Conservation (phyloP, 2,797 vertebrate species). For the Lemur catta region DNA sequence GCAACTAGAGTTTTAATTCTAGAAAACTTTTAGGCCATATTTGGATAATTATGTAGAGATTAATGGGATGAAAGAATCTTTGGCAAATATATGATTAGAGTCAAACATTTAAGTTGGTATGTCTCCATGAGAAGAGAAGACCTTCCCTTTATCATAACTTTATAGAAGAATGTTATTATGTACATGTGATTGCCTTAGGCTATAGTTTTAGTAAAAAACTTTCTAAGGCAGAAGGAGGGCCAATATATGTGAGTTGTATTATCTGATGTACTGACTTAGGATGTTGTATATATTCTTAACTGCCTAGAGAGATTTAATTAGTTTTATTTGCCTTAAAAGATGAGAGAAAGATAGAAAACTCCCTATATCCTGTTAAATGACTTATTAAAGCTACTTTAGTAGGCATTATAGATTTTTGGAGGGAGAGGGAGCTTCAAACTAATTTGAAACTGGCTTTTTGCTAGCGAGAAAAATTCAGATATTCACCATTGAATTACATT, state of each 20-base stretch:
- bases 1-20: conserved; percentile 9
- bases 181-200: neutral
- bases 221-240: neutral
- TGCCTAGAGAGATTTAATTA: neutral
- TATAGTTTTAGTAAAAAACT: neutral
- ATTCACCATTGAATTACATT: neutral
- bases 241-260: neutral
- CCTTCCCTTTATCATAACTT: neutral
- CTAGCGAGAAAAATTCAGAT: neutral
- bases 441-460: neutral
- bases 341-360: neutral
- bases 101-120: neutral
- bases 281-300: neutral
- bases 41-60: conserved; percentile 26
- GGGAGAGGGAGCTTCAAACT: neutral
- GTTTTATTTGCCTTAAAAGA: neutral
- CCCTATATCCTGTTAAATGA: neutral
- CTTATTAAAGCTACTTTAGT: neutral
- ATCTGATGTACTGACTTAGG: neutral
- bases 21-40: neutral
- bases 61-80: conserved; percentile 1
- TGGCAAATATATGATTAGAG: neutral
- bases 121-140: neutral
- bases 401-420: neutral
- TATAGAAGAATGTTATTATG: neutral